Base-by-base conservation (phyloP, 2,797 vertebrate species). In the Sardinella longiceps region DNA sequence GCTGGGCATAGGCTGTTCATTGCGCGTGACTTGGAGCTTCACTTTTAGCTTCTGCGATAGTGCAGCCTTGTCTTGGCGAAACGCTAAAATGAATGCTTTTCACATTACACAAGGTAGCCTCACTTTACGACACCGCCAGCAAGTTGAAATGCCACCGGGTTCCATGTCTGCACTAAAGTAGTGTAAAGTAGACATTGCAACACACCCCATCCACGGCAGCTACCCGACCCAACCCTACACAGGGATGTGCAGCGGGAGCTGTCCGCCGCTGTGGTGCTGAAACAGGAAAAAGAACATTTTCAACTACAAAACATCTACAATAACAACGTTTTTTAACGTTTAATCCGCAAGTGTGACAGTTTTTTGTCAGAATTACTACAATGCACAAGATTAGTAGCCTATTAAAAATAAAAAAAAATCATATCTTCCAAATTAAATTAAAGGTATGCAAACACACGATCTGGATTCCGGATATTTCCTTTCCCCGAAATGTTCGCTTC, bases 231-330 rank as follows among this genome's bases (percentile, higher is more conserved):
- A 1, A 33, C 15, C 33, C 30, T 33, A 70, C 77, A 33, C 25
- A 33, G 25, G 45, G 46, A 58, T 43, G 4, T 23, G 25, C 3
- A 43, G 0, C 50, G 51, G 90, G 90, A 92, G 90, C 93, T 94
- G 93, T 94, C 89, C 90, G 39, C 23, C 9, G 15, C 0, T 14
- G 53, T 86, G 88, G 92, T 94, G 82, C 93, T 94, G 91, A 94
- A 90, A 4, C 1, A 0, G 45, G 23, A 63, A 43, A 2, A n/a
- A 18, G 70, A 70, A 20, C 63, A 14, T 83, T 25, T 60, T 46
- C 2, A 63, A 25, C 60, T 28, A 25, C 28, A 43, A n/a, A 43
- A 43, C n/a, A n/a, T n/a, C n/a, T n/a, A n/a, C n/a, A n/a, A n/a
- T n/a, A n/a, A n/a, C n/a, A n/a, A n/a, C n/a, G n/a, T n/a, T n/a